Evolutionary conservation across 2,113 vertebrate species (phyloP), one percentile per base, ranked within the genome.

Genomic region (Mormyrus iriodes): DNA sequence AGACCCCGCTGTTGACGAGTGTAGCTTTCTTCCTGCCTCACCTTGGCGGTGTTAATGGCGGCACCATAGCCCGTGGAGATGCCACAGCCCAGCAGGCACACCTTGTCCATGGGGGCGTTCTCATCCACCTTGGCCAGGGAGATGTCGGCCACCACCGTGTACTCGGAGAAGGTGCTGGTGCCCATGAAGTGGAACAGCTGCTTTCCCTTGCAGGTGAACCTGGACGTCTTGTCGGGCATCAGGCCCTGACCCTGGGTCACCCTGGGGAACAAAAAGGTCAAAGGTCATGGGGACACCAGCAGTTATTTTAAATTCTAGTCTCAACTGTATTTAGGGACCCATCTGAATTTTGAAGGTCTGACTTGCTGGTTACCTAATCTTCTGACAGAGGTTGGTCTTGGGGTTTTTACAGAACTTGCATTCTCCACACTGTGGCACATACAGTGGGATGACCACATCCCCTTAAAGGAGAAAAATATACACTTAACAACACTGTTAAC

Each of bases 161-260:
- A 97, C 93, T 97, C 96, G 0, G 96, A 95, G 92, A 97, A 97
- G 39, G 97, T 96, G 93, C 97, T 97, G 92, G 95, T 95, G 15
- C 96, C 95, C 94, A 94, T 96, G 90, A 97, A 95, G 93, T 97
- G 94, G 89, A 96, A 94, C 85, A 97, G 89, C 89, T 94, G 94
- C 91, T 95, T 96, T n/a, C 96, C 96, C 91, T 94, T 97, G 92
- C 95, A 96, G 73, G 96, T 95, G 93, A 97, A 97, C 85, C 96
- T 92, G 86, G 96, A 97, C 48, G 96, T 99, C 39, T 96, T 96
- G 91, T 99, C 98, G 0, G 98, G 97, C 95, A 99, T 97, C 85
- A 95, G 92, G 10, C 95, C 95, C 88, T 93, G 93, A 27, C 95
- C 95, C 90, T 96, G 95, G 87, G 95, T 96, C 44, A 95, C 90